phyloP scores from a whole-genome alignment of 2,113 vertebrate genomes.

The Misgurnus mizolepis region DNA sequence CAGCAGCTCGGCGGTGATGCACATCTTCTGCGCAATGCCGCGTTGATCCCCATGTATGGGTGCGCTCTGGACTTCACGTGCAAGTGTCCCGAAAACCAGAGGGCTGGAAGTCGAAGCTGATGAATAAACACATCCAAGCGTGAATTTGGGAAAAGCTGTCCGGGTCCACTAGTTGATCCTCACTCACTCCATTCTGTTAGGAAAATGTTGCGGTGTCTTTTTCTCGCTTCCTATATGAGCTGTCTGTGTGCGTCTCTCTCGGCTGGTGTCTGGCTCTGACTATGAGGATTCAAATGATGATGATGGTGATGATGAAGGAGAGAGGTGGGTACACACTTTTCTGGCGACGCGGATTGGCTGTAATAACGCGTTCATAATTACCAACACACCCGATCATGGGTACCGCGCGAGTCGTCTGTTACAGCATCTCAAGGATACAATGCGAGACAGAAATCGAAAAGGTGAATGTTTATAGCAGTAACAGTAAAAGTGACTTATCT shows the following conservation, averaged over 20 bases:
- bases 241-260: constrained; percentile 2
- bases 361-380: background rate
- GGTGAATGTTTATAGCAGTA: background rate
- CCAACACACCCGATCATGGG: background rate
- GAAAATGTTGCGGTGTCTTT: background rate
- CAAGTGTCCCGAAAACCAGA: constrained; percentile 27
- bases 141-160: constrained; percentile 15
- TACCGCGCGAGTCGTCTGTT: constrained; percentile 1
- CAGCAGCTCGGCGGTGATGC: constrained; percentile 34
- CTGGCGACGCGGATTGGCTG: constrained; percentile 20
- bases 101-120: constrained; percentile 28
- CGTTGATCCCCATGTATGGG: constrained; percentile 38
- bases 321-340: constrained; percentile 36
- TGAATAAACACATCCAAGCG: constrained; percentile 20
- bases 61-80: constrained; percentile 5
- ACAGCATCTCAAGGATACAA: background rate
- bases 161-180: constrained; percentile 30
- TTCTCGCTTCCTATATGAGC: background rate
- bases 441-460: background rate
- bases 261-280: constrained; percentile 34
- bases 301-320: constrained; percentile 32
- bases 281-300: constrained; percentile 16
- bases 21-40: constrained; percentile 45
- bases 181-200: background rate
- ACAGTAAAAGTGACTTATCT: no score